These are phyloP conservation scores for Eumacrocentrus americanus DNA, from an alignment of 2,888 invertebrate genomes.

Conservation along the genomic window DNA sequence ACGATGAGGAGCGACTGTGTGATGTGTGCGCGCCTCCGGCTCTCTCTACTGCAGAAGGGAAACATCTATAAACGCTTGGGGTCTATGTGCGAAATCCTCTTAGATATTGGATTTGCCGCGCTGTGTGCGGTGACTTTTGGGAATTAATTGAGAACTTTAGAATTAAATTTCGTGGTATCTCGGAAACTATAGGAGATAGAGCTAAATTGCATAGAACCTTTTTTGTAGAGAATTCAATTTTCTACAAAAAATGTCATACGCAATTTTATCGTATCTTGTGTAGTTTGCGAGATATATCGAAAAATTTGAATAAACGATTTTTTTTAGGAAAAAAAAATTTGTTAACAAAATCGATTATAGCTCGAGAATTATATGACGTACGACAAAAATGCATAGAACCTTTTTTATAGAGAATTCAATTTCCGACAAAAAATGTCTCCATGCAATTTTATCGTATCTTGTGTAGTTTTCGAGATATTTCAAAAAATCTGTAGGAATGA, in stretches of 20 bases:
- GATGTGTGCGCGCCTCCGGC: slow-evolving; percentile 14
- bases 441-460: no score
- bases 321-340: no score
- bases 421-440: no score
- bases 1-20: slow-evolving; percentile 24
- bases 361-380: no score
- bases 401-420: no score
- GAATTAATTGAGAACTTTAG: neutral
- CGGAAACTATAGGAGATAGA: no score
- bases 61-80: neutral
- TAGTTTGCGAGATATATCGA: no score
- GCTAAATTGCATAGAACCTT: neutral
- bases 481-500: no score
- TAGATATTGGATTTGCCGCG: neutral
- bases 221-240: neutral
- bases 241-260: neutral
- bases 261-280: neutral
- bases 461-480: no score
- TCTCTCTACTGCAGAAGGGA: neutral
- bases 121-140: neutral
- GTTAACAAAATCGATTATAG: no score
- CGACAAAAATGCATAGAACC: no score
- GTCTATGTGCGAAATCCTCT: neutral
- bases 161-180: no score
- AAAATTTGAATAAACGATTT: neutral